Percentiles rank a stretch among this genome's conserved stretches.
phyloP scores from a whole-genome alignment of 2,113 vertebrate species.

The Eulemur rufifrons region DNA sequence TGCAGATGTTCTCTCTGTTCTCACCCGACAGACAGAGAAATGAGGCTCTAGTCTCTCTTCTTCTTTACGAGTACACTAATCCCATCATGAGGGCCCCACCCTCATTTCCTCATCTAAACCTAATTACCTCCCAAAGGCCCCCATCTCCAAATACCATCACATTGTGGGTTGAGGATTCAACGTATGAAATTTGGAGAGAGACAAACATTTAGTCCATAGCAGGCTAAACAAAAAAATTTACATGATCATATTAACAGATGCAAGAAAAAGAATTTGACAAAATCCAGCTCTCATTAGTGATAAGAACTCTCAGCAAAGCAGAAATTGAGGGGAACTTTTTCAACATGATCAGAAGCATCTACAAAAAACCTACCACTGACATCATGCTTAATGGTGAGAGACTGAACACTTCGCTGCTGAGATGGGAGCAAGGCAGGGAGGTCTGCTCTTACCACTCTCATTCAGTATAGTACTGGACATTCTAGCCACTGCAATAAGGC shows the following conservation, averaged over 20 bases:
- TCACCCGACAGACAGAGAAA: background rate
- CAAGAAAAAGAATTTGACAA: slow-evolving; percentile 2
- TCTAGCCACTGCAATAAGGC: background rate
- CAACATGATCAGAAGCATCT: background rate
- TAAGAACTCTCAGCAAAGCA: background rate
- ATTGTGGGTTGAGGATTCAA: background rate
- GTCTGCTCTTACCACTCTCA: background rate
- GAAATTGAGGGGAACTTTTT: background rate
- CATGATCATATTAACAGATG: background rate
- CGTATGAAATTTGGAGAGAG: background rate
- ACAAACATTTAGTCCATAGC: background rate
- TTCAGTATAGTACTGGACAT: background rate
- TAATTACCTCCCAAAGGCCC: background rate
- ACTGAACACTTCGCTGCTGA: background rate
- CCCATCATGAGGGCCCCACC: background rate
- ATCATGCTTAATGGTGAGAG: background rate
- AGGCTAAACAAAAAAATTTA: background rate
- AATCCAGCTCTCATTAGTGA: background rate
- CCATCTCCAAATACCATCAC: background rate
- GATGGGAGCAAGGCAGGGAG: background rate
- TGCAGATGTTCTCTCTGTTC: background rate
- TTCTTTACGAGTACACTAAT: background rate
- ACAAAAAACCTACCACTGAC: background rate
- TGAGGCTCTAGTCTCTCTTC: background rate
- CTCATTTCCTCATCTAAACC: background rate